Evolutionary conservation across 1,140 invertebrate genomes (phyloP), one percentile per base, ranked within the genome.

Genomic region (Calliphora vicina): DNA sequence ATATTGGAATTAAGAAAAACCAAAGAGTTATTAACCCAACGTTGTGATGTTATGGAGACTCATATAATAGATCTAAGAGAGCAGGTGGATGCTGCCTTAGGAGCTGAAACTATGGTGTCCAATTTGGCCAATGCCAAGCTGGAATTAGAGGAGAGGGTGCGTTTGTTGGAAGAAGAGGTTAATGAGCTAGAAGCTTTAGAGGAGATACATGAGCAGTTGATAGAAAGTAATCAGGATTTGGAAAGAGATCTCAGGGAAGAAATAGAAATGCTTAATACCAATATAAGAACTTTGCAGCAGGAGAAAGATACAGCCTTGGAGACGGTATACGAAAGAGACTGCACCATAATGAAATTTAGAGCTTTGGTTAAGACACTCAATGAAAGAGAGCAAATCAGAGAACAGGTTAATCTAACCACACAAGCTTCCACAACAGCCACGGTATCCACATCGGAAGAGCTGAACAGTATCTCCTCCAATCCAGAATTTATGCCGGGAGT

Each of bases 81-180:
- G 74, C 88, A 89, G 74, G 88, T 99, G 45, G 98, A 99, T 92
- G 97, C 97, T 5, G 97, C 98, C 0, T 92, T 99, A 17, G 98
- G 99, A 5, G 97, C 98, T 17, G 98, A 99, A 91, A 97, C 99
- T 92, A 99, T 99, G 98, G 97, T 99, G 0, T 97, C 99, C 86
- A 94, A 96, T 74, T 91, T 99, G 43, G 97, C 97, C 0, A 96
- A 97, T 84, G 95, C 96, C 86, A 99, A 99, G 91, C 93, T 99
- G 88, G 94, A 94, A 23, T 91, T 99, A 25, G 98, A 99, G 91
- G 97, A 99, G 86, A 95, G 95, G 91, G 94, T 94, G 17, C 91
- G 92, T 80, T 95, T 98, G 86, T 90, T 99, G 15, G 96, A 98
- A 88, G 98, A 99, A 91, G 97, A 97, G 86, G 95, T 97, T 0